Conservation (phyloP, 2,888 invertebrate genomes). For the Kuschelorhynchus macadamiae region DNA sequence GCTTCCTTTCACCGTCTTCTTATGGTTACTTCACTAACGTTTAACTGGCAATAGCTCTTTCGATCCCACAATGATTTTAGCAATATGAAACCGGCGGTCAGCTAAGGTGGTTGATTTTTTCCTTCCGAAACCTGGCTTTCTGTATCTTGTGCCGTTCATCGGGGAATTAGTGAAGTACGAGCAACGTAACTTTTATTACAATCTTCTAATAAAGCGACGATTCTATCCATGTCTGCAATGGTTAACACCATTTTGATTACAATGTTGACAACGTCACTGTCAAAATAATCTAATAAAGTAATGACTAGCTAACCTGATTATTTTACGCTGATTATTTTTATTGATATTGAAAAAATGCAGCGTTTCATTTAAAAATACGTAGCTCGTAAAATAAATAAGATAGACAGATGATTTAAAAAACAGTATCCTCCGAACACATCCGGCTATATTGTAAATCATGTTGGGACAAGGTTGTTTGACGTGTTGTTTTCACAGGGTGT, state of each 20-base stretch:
- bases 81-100: not conserved
- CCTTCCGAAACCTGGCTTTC: no score
- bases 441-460: no score
- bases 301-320: no score
- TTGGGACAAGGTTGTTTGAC: no score
- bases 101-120: no score
- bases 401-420: no score
- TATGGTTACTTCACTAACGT: slow-evolving; percentile 6
- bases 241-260: slow-evolving; percentile 6
- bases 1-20: not conserved
- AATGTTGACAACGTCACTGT: slow-evolving; percentile 9
- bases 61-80: not conserved
- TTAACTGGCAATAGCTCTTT: not conserved
- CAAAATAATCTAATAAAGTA: slow-evolving; percentile 1
- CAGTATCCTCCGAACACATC: no score
- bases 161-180: slow-evolving; percentile 9
- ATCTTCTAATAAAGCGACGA: slow-evolving; percentile 20
- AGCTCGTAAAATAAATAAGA: no score
- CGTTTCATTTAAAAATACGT: no score
- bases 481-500: no score
- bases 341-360: no score
- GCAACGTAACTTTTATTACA: slow-evolving; percentile 20
- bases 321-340: no score
- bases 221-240: slow-evolving; percentile 9
- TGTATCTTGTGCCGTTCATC: slow-evolving; percentile 10